These are phyloP conservation scores for Yponomeuta sedellus DNA, from an alignment of 2,888 invertebrate genomes.

Conservation along the genomic window DNA sequence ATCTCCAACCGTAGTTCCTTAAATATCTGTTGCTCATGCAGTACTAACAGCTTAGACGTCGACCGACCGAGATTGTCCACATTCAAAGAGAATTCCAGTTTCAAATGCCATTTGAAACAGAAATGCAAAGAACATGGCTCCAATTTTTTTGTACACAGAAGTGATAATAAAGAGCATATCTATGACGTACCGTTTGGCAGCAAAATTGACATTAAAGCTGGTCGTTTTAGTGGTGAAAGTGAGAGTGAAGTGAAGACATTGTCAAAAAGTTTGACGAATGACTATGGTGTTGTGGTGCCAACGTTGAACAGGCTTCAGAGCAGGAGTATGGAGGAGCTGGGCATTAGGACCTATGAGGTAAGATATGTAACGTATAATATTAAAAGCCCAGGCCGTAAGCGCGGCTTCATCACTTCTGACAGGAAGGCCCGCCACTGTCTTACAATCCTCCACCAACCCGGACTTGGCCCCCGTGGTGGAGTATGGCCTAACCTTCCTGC, in stretches of 20 bases:
- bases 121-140: constrained; percentile 42
- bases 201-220: constrained; percentile 6
- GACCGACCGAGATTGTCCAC: constrained; percentile 27
- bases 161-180: constrained; percentile 79
- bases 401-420: too few species aligned
- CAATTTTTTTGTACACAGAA: constrained; percentile 46
- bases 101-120: constrained; percentile 63
- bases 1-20: constrained; percentile 30
- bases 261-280: constrained; percentile 28
- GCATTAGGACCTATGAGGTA: constrained; percentile 7
- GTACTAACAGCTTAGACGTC: constrained; percentile 35
- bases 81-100: constrained; percentile 38
- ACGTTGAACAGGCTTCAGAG: constrained; percentile 13
- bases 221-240: constrained; percentile 23
- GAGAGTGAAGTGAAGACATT: constrained; percentile 21
- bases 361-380: too few species aligned
- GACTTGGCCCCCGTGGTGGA: too few species aligned
- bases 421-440: too few species aligned
- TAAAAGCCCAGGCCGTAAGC: too few species aligned
- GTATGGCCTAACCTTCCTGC: too few species aligned
- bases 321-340: constrained; percentile 18
- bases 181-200: constrained; percentile 77
- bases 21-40: constrained; percentile 41
- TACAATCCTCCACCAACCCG: too few species aligned
- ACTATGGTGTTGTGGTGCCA: constrained; percentile 12